Conservation (phyloP, 2,888 invertebrate genomes). For the Tetheella fluctuosa region DNA sequence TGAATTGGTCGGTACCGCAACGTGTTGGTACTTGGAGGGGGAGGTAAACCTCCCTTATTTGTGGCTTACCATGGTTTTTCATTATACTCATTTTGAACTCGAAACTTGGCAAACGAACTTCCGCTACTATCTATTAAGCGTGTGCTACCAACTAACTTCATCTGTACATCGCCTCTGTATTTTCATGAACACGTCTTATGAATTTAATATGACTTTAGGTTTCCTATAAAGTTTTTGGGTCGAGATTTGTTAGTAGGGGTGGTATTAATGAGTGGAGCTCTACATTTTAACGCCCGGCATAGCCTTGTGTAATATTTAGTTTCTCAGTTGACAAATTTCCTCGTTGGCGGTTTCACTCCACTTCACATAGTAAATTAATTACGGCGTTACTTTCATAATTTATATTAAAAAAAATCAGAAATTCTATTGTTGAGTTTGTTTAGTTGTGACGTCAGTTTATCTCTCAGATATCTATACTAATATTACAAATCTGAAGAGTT, state of each 20-base stretch:
- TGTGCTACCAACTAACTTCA: background rate
- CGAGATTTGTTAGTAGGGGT: slow-evolving; percentile 32
- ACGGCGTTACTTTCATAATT: slow-evolving; percentile 30
- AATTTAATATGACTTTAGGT: slow-evolving; percentile 16
- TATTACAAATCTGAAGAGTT: too few relatives aligned
- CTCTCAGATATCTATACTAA: too few relatives aligned
- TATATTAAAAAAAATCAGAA: slow-evolving; percentile 3
- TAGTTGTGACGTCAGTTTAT: background rate
- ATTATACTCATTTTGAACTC: slow-evolving; percentile 26
- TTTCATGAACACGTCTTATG: slow-evolving; percentile 3
- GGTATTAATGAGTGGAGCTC: slow-evolving; percentile 39
- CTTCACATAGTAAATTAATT: slow-evolving; percentile 42
- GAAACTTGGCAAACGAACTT: slow-evolving; percentile 30
- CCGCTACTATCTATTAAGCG: slow-evolving; percentile 11
- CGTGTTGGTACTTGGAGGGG: slow-evolving; percentile 25
- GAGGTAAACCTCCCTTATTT: slow-evolving; percentile 33
- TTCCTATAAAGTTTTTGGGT: slow-evolving; percentile 4
- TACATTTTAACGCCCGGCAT: slow-evolving; percentile 36
- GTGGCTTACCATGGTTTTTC: slow-evolving; percentile 31
- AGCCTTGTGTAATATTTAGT: slow-evolving; percentile 42
- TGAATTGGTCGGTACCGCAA: slow-evolving; percentile 41
- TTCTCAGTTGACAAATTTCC: slow-evolving; percentile 44
- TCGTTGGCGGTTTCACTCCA: slow-evolving; percentile 39
- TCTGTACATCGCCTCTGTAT: background rate
- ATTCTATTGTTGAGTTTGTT: background rate